Conservation (phyloP, 2,113 vertebrate genomes). For the Chionis minor region DNA sequence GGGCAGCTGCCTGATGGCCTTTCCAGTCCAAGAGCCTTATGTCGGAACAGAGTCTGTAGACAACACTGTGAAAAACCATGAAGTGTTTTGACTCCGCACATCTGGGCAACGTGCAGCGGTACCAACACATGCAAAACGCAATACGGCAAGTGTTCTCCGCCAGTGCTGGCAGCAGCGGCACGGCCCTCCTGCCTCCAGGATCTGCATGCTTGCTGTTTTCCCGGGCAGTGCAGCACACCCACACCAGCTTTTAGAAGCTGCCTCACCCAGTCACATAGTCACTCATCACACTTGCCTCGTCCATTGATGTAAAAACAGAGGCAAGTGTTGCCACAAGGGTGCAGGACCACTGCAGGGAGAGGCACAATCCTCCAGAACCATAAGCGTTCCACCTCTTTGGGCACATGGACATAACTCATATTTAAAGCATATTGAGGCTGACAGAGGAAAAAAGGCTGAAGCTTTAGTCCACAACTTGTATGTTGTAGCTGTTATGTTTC, state of each 20-base stretch:
- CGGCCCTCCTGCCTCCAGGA: neutral
- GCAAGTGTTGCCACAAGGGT: neutral
- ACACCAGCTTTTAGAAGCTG: neutral
- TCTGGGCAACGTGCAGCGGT: neutral
- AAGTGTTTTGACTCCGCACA: neutral
- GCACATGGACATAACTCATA: neutral
- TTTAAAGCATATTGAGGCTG: neutral
- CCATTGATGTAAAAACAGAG: neutral
- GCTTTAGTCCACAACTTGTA: neutral
- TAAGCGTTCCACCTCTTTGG: neutral
- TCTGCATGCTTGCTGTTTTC: neutral
- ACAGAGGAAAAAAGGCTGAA: neutral
- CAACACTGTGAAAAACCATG: neutral
- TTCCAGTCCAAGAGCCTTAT: neutral
- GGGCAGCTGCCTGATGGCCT: neutral
- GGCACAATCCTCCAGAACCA: neutral
- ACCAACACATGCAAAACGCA: neutral
- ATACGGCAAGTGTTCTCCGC: fast-evolving
- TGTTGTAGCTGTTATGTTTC: neutral
- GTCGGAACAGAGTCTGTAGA: neutral
- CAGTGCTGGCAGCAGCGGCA: neutral
- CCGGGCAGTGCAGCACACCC: neutral
- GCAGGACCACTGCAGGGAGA: neutral
- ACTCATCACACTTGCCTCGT: fast-evolving
- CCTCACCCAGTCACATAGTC: neutral